These are phyloP conservation scores for Diachasma alloeum DNA, from an alignment of 1,140 invertebrate species.

Conservation along the genomic window DNA sequence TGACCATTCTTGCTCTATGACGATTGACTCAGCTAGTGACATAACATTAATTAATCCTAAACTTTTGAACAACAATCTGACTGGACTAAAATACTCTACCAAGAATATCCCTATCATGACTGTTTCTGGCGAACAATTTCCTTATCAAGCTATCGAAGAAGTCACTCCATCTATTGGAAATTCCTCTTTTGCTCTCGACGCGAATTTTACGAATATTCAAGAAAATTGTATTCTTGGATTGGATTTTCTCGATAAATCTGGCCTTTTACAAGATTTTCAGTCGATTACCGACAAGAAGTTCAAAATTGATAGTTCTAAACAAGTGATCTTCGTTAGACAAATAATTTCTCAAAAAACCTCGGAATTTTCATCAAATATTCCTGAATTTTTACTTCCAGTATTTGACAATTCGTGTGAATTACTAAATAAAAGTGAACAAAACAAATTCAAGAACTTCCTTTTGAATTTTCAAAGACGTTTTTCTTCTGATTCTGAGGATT, in stretches of 20 bases:
- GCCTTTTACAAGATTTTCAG: not conserved
- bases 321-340: no score
- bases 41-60: not conserved
- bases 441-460: not conserved
- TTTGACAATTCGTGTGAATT: not conserved
- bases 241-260: not conserved
- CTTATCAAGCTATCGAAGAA: not conserved
- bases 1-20: not conserved
- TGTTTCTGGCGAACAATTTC: not conserved
- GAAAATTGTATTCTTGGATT: not conserved
- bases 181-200: not conserved
- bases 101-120: not conserved
- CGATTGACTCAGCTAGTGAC: not conserved
- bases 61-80: no score
- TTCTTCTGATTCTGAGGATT: not conserved
- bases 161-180: not conserved
- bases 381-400: not conserved
- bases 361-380: not conserved
- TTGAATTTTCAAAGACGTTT: not conserved
- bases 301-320: not conserved
- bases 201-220: not conserved
- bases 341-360: not conserved
- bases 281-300: not conserved
- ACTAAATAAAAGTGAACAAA: not conserved
- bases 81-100: not conserved